Conservation (phyloP, 2,113 vertebrate genomes). For the Apteryx mantelli region DNA sequence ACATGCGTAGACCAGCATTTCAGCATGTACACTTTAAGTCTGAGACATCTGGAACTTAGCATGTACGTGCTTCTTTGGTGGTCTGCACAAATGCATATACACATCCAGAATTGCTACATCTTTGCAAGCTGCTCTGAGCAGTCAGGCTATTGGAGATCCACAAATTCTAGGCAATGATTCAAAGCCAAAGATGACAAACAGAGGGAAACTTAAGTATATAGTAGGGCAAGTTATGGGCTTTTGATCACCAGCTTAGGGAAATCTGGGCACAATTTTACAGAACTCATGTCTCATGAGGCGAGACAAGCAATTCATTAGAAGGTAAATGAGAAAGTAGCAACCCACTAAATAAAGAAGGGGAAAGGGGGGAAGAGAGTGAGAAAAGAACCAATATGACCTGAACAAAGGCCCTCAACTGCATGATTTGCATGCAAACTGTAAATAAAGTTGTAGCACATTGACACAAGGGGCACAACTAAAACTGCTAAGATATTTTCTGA, state of each 20-base stretch:
- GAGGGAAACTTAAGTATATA: not conserved
- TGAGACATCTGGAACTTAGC: fast-evolving
- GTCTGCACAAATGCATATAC: not conserved
- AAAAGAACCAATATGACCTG: not conserved
- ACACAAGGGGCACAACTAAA: not conserved
- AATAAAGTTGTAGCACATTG: not conserved
- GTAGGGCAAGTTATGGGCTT: fast-evolving
- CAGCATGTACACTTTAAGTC: not conserved
- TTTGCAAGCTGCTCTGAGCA: not conserved
- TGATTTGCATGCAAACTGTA: not conserved
- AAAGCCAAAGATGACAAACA: not conserved
- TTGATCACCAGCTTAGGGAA: fast-evolving
- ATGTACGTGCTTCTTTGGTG: not conserved
- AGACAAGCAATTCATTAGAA: not conserved
- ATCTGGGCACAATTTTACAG: not conserved
- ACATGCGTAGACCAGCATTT: not conserved
- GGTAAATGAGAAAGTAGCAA: not conserved
- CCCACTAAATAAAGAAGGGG: not conserved
- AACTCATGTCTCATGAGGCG: not conserved
- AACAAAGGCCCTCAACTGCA: not conserved
- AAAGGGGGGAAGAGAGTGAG: not conserved
- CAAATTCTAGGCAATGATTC: not conserved
- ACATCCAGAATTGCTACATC: not conserved
- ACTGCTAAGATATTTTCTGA: not conserved
- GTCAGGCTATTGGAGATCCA: not conserved